These are phyloP conservation scores for Parnassius orleans DNA, from an alignment of 2,888 invertebrate species.

Conservation along the genomic window DNA sequence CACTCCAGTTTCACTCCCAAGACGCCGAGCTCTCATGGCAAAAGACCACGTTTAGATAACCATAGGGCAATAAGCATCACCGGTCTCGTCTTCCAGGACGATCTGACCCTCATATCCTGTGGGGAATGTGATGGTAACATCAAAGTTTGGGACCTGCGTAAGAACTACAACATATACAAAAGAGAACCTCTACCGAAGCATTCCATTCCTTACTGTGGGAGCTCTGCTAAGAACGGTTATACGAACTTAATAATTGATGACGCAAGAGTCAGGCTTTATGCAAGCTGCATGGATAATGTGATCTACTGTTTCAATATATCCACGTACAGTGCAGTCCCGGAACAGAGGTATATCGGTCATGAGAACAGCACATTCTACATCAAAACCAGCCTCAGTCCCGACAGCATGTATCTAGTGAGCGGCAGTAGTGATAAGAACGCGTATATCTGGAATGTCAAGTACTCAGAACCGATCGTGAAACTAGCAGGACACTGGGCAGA, in stretches of 20 bases:
- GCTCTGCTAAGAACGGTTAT: conserved; percentile 85
- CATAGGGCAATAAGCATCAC: conserved; percentile 88
- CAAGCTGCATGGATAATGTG: conserved; percentile 92
- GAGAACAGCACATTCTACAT: conserved; percentile 91
- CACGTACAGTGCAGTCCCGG: conserved; percentile 84
- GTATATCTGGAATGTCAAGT: conserved; percentile 90
- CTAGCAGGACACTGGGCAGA: conserved; percentile 90
- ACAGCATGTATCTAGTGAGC: conserved; percentile 90
- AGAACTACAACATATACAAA: conserved; percentile 86
- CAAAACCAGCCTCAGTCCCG: conserved; percentile 89
- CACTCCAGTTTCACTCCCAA: conserved; percentile 76
- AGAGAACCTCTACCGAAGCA: conserved; percentile 86
- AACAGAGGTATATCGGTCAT: conserved; percentile 86
- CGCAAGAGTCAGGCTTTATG: conserved; percentile 85
- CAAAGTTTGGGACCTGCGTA: conserved; percentile 93
- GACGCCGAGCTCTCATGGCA: conserved; percentile 77
- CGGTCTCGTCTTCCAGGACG: conserved; percentile 90
- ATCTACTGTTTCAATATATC: conserved; percentile 92
- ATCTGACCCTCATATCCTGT: conserved; percentile 88
- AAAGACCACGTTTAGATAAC: conserved; percentile 69
- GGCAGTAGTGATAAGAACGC: conserved; percentile 94
- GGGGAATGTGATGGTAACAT: conserved; percentile 93
- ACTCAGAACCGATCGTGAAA: conserved; percentile 84
- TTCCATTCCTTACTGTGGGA: conserved; percentile 87
- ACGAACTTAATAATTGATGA: conserved; percentile 89